These are phyloP conservation scores for Aotus griseimembra DNA, from an alignment of 2,797 vertebrate genomes.

Conservation along the genomic window DNA sequence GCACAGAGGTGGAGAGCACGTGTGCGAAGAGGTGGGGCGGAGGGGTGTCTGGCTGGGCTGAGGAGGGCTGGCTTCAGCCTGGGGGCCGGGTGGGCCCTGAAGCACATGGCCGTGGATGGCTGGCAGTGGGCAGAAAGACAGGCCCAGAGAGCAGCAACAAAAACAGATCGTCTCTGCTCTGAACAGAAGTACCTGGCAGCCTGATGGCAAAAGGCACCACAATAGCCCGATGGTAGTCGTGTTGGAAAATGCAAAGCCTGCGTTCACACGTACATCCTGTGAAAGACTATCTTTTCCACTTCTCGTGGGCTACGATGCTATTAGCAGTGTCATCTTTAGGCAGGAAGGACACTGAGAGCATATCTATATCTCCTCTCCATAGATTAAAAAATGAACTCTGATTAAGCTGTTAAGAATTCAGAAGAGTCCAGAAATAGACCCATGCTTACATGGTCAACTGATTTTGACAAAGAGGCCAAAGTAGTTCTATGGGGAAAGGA, in stretches of 20 bases:
- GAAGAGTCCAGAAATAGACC: conserved; percentile 7
- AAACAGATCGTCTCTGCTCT: not conserved
- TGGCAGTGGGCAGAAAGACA: not conserved
- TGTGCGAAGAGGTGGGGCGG: rapidly evolving
- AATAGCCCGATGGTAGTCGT: rapidly evolving
- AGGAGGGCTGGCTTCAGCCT: not conserved
- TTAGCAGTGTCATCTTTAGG: not conserved
- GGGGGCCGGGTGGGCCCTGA: not conserved
- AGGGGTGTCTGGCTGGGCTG: not conserved
- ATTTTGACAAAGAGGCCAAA: conserved; percentile 3
- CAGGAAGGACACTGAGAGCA: not conserved
- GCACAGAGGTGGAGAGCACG: not conserved
- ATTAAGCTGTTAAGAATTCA: not conserved
- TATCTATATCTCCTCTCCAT: not conserved
- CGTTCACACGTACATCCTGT: rapidly evolving
- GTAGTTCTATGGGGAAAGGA: not conserved
- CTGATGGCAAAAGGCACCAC: not conserved
- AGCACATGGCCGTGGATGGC: not conserved
- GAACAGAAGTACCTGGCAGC: not conserved
- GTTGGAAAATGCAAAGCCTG: not conserved
- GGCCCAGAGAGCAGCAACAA: not conserved
- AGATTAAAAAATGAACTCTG: not conserved
- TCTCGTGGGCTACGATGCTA: not conserved
- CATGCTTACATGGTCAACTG: not conserved
- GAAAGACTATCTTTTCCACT: not conserved